Evolutionary conservation across 2,797 vertebrate genomes (phyloP), one percentile per base, ranked within the genome.

Genomic region (Pseudopleuronectes americanus): DNA sequence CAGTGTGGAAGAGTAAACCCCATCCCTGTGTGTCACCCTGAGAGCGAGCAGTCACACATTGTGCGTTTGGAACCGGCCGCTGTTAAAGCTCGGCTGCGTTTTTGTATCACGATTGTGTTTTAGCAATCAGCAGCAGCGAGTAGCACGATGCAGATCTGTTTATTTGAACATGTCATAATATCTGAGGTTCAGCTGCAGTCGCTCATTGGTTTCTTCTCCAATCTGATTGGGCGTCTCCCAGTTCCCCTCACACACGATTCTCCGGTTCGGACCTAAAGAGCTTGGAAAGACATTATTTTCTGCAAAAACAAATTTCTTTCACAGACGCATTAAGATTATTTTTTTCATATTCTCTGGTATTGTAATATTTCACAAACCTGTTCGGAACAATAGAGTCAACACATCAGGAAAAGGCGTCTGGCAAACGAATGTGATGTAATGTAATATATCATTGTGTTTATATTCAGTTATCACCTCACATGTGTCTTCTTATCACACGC

Each of bases 121-220:
- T 56, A 79, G 68, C 66, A 74, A 84, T 87, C 85, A 84, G 70
- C 3, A 62, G 77, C 23, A 52, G 71, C 67, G 67, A 71, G 76
- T 31, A 79, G 64, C 57, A 75, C 68, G 73, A 74, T 67, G 71
- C 74, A 64, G 63, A 70, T 68, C 71, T 84, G 81, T 87, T 88
- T 87, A 79, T 83, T 82, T 88, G 68, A 79, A 78, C 81, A 83
- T 71, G 87, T 84, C 84, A 73, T 31, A 71, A 78, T 70, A 70
- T 72, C 49, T 79, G 79, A 77, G 14, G 1, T 70, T 80, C 57
- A 68, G 64, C 65, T 68, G 64, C 51, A 48, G 53, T 68, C 73
- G 56, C 73, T 83, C 43, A 68, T 56, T 64, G 71, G 66, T 73
- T 84, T 52, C 63, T 67, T 52, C 48, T 71, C 79, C 55, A 83